Percentiles rank a stretch among this genome's conserved stretches.
Conservation (phyloP, 2,888 invertebrate genomes). For the Exephanes ischioxanthus region DNA sequence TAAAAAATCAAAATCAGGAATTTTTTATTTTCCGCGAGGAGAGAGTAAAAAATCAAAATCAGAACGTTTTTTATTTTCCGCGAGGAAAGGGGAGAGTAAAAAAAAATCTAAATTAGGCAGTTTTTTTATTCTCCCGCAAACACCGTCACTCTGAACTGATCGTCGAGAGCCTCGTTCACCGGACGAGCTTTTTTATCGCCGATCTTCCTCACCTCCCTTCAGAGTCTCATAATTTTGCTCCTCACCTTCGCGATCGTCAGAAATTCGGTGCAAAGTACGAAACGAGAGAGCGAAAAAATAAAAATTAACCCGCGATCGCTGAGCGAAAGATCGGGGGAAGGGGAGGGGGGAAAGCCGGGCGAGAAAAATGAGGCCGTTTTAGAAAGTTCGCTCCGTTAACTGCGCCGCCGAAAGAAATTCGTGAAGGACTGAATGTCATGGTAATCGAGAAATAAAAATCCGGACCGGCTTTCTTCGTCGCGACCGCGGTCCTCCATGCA, state of each 20-base stretch:
- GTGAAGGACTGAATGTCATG: conserved; percentile 60
- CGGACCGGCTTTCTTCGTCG: conserved; percentile 43
- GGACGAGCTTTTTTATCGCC: background rate
- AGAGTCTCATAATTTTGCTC: background rate
- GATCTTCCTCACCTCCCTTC: background rate
- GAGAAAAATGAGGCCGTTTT: conserved; percentile 61
- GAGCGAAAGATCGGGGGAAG: background rate
- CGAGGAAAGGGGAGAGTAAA: background rate
- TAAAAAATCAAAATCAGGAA: too few relatives aligned
- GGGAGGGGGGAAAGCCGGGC: conserved; percentile 10
- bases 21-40: too few relatives aligned
- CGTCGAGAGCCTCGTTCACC: conserved; percentile 5
- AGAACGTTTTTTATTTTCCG: background rate
- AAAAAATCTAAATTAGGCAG: too few relatives aligned
- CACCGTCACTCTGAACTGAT: background rate
- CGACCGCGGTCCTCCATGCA: background rate
- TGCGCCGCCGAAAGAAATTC: conserved; percentile 59
- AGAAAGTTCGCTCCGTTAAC: conserved; percentile 63
- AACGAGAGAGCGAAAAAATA: background rate
- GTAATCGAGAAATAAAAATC: conserved; percentile 66
- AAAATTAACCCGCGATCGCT: background rate
- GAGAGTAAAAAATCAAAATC: too few relatives aligned
- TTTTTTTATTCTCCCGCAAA: too few relatives aligned
- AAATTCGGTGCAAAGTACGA: background rate
- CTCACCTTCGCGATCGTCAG: background rate